Percentiles rank a stretch among this genome's conserved stretches.
Evolutionary conservation across 1,140 invertebrate genomes (phyloP).

Genomic region (Heterodera schachtii): DNA sequence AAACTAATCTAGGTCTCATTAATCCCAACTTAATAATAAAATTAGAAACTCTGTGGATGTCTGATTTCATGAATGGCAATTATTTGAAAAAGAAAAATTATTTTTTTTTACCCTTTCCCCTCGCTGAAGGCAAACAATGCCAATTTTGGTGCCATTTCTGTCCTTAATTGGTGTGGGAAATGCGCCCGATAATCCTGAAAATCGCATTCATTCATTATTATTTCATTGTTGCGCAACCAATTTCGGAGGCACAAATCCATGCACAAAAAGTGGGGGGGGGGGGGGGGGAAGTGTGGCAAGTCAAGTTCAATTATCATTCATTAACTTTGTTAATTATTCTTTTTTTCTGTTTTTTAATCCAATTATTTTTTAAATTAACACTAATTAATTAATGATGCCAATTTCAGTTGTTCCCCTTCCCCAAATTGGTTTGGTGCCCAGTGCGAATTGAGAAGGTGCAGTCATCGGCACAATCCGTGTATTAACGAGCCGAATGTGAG

Average conservation of each 20-base stretch:
- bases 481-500: slow-evolving; percentile 22
- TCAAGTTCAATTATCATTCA: neutral
- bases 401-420: slow-evolving; percentile 2
- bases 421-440: slow-evolving; percentile 22
- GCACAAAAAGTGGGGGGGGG: too few species aligned
- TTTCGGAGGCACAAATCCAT: neutral
- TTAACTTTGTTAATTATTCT: too few species aligned
- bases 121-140: neutral
- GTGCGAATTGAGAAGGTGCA: slow-evolving; percentile 19
- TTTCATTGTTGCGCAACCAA: neutral
- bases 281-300: neutral
- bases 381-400: too few species aligned
- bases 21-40: too few species aligned
- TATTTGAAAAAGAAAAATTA: neutral
- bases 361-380: too few species aligned
- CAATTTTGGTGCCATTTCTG: neutral
- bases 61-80: neutral
- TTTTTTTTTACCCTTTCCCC: neutral
- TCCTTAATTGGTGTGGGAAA: neutral
- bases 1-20: too few species aligned
- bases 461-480: slow-evolving; percentile 14
- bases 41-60: too few species aligned
- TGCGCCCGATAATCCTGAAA: neutral
- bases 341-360: too few species aligned
- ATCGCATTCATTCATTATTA: neutral